Evolutionary conservation across 1,140 invertebrate species (phyloP), one percentile per base, ranked within the genome.

Genomic region (Gryon sp.): DNA sequence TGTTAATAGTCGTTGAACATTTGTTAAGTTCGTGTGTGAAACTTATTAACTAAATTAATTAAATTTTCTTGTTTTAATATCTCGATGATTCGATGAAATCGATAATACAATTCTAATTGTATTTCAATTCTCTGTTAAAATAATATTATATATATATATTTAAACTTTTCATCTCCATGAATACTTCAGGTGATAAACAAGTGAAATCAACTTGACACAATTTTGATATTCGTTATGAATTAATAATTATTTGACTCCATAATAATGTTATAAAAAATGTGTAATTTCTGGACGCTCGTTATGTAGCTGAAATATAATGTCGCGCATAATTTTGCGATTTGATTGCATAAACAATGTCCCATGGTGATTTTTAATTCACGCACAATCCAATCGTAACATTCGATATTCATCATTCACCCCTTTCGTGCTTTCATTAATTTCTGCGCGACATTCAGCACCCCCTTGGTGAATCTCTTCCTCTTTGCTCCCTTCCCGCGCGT

Each of bases 321-420:
- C n/a, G n/a, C 18, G 57, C 57, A 63, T 55, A 62, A 63, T 63
- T 57, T 57, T 7, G 7, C 45, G 30, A 60, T 74, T 66, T 46
- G n/a, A 60, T 45, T 45, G 52, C 32, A 63, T 50, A 45, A 68
- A 68, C 38, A 57, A 60, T 68, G 22, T n/a, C 30, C 22, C 41
- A 2, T n/a, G 38, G 38, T 46, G 40, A 72, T 38, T 68, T 72
- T 77, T 55, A 48, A 45, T 68, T 65, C 34, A 18, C 40, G 28
- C 53, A 70, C 46, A 66, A 66, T 66, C 18, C 52, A 38, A n/a
- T 62, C 41, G 34, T 63, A 57, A 63, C 57, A 73, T 78, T 73
- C 50, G 52, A 68, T 78, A 78, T 78, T 73, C 55, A 73, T 75
- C 69, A 69, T 70, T 69, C 38, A 55, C 68, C 50, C 53, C 40